A percentile compares a stretch with the other conserved stretches of the same genome.
phyloP scores from a whole-genome alignment of 2,888 invertebrate species.

The Heteropelma amictum region DNA sequence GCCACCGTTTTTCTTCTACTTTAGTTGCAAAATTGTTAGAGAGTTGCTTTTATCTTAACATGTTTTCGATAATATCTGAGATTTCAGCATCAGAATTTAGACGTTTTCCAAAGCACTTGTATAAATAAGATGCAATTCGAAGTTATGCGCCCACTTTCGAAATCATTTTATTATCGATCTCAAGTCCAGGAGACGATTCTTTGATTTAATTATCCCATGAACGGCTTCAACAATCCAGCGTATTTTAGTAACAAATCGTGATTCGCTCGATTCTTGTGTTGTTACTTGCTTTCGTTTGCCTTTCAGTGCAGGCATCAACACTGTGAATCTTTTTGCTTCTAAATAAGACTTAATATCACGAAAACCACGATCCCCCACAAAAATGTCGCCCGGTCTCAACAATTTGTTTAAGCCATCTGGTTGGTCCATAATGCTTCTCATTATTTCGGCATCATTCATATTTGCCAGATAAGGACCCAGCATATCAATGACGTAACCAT shows the following conservation, averaged over 20 bases:
- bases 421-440: constrained; percentile 54
- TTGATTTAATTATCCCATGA: constrained; percentile 59
- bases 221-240: constrained; percentile 58
- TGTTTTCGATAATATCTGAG: constrained; percentile 27
- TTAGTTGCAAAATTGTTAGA: constrained; percentile 45
- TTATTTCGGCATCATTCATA: constrained; percentile 62
- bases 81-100: constrained; percentile 46
- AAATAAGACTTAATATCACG: constrained; percentile 55
- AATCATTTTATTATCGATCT: constrained; percentile 57
- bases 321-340: constrained; percentile 49
- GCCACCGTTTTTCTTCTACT: constrained; percentile 43
- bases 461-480: constrained; percentile 57
- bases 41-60: constrained; percentile 23
- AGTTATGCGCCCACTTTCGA: constrained; percentile 34
- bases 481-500: constrained; percentile 60
- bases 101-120: constrained; percentile 55
- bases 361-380: constrained; percentile 63
- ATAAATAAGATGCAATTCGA: constrained; percentile 47
- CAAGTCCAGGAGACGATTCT: constrained; percentile 57
- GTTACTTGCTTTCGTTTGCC: constrained; percentile 60
- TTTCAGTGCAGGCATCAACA: constrained; percentile 64
- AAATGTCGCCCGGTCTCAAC: constrained; percentile 55
- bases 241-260: constrained; percentile 59
- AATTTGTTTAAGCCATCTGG: constrained; percentile 52
- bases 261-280: constrained; percentile 57